phyloP scores from a whole-genome alignment of 2,888 invertebrate genomes.

The Callinectes sapidus region DNA sequence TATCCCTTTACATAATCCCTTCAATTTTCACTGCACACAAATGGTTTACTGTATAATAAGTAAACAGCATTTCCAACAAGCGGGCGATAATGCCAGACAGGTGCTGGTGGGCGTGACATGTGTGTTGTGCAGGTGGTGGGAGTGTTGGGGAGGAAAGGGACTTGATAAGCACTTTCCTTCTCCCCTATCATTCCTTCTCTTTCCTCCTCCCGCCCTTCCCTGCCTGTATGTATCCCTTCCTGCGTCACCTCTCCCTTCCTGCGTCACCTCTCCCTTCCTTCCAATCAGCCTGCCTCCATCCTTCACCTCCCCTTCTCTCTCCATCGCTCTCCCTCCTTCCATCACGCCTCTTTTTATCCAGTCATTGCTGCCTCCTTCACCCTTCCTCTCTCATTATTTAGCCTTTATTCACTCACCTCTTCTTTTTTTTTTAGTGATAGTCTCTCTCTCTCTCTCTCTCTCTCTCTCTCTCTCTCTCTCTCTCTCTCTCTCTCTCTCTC shows the following conservation, averaged over 20 bases:
- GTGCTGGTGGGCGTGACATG: background rate
- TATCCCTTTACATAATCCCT: background rate
- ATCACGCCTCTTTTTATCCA: constrained; percentile 16
- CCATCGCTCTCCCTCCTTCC: constrained; percentile 31
- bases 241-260: constrained; percentile 12
- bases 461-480: background rate
- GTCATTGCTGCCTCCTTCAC: constrained; percentile 22
- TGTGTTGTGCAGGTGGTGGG: background rate
- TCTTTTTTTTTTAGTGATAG: background rate
- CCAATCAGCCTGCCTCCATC: constrained; percentile 24
- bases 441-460: background rate
- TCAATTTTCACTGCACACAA: background rate
- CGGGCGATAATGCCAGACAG: background rate
- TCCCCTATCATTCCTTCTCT: constrained; percentile 3
- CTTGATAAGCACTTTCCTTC: constrained; percentile 20
- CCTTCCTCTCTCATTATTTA: constrained; percentile 6
- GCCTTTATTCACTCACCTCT: background rate
- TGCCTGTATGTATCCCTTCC: constrained; percentile 5
- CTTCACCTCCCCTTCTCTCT: constrained; percentile 19
- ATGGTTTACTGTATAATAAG: background rate
- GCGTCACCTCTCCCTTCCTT: constrained; percentile 8
- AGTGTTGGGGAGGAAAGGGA: background rate
- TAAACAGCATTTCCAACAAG: background rate
- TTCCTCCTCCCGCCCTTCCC: constrained; percentile 6
- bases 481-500: background rate